Evolutionary conservation across 2,113 vertebrate genomes (phyloP).

Genomic region (Uropsilus gracilis): DNA sequence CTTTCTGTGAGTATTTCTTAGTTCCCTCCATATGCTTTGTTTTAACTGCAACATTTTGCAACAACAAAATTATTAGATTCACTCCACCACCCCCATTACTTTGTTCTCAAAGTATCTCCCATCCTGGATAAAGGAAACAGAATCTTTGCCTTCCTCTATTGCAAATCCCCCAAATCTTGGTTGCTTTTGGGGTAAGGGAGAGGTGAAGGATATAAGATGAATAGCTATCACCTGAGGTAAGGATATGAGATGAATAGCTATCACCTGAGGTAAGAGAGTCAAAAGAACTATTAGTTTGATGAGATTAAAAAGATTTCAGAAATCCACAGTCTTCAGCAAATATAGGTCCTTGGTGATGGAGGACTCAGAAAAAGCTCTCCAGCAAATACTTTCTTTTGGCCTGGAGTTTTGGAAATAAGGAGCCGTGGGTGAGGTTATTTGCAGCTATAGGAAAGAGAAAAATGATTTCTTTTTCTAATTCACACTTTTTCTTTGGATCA

Average conservation of each 20-base stretch:
- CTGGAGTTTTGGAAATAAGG: slow-evolving; percentile 42
- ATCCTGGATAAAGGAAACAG: neutral
- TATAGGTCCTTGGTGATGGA: neutral
- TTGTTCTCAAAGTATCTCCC: neutral
- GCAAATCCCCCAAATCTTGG: neutral
- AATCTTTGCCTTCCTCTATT: neutral
- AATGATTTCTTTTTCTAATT: slow-evolving; percentile 78
- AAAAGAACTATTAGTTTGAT: neutral
- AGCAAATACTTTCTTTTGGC: slow-evolving; percentile 4
- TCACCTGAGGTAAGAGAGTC: neutral
- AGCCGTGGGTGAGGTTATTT: slow-evolving; percentile 64
- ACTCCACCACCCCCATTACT: neutral
- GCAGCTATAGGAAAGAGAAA: slow-evolving; percentile 70
- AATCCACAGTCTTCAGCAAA: neutral
- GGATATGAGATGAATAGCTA: neutral
- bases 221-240: neutral
- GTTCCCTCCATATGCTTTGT: neutral
- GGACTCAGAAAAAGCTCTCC: slow-evolving; percentile 2
- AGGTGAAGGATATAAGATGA: neutral
- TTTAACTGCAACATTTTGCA: neutral
- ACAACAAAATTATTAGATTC: neutral
- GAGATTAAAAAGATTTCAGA: neutral
- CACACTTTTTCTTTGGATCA: slow-evolving; percentile 73
- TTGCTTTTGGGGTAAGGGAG: neutral
- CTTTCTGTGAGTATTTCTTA: neutral